Percentiles rank a stretch among this genome's conserved stretches.
These are phyloP conservation scores for Dyspetes luteomarginatus DNA, from an alignment of 2,888 invertebrate genomes.

Conservation along the genomic window DNA sequence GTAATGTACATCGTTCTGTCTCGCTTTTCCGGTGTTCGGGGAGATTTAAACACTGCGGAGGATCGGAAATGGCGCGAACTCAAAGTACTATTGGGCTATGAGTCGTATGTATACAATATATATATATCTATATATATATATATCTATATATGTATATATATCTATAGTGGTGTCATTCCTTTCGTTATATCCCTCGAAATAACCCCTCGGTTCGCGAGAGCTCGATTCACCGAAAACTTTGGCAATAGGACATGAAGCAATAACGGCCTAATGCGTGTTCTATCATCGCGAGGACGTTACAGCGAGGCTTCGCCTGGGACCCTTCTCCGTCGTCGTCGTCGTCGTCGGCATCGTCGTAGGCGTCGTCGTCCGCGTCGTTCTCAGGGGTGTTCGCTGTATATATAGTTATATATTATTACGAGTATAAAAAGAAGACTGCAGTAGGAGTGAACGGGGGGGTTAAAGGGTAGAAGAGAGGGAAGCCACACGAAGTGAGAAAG, in stretches of 20 bases:
- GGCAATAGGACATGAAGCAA: slow-evolving; percentile 66
- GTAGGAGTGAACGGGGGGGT: slow-evolving; percentile 30
- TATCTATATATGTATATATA: not conserved
- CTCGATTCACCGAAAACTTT: slow-evolving; percentile 56
- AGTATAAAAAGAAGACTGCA: slow-evolving; percentile 35
- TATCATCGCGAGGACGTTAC: slow-evolving; percentile 61
- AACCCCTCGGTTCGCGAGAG: slow-evolving; percentile 34
- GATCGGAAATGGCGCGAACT: slow-evolving; percentile 39
- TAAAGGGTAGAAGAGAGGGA: slow-evolving; percentile 44
- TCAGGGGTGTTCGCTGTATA: slow-evolving; percentile 17
- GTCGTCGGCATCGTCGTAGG: too few species aligned
- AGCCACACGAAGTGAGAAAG: slow-evolving; percentile 56
- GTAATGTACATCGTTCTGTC: slow-evolving; percentile 26
- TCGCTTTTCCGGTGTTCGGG: slow-evolving; percentile 8
- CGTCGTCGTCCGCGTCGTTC: slow-evolving; percentile 16
- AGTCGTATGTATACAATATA: not conserved
- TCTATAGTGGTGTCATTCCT: not conserved
- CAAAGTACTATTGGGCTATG: slow-evolving; percentile 19
- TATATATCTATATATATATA: slow-evolving; percentile 10
- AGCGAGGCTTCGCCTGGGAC: slow-evolving; percentile 26
- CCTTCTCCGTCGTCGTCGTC: slow-evolving; percentile 51
- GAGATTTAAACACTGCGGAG: slow-evolving; percentile 4
- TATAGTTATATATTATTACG: slow-evolving; percentile 19
- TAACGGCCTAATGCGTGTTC: slow-evolving; percentile 71
- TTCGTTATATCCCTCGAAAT: slow-evolving; percentile 35